Evolutionary conservation across 2,113 vertebrate species (phyloP).

Genomic region (Conger conger): DNA sequence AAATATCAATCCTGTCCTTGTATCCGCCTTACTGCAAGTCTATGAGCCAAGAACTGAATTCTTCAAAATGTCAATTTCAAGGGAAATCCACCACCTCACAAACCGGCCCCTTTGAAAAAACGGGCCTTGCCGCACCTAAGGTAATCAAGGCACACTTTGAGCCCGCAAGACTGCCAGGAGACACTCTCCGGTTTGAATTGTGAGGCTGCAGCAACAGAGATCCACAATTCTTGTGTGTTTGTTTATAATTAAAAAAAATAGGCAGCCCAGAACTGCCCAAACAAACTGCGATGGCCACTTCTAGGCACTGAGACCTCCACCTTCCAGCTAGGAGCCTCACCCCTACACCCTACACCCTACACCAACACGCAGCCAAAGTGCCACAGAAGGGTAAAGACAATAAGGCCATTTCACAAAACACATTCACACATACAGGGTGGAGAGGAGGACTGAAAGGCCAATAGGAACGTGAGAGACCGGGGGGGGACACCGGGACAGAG

Average conservation of each 20-base stretch:
- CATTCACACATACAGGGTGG: background rate
- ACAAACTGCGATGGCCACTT: background rate
- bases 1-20: background rate
- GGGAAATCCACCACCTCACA: background rate
- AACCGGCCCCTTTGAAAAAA: background rate
- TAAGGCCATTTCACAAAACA: background rate
- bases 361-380: background rate
- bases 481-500: background rate
- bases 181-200: background rate
- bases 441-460: background rate
- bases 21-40: background rate
- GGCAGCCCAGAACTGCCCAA: background rate
- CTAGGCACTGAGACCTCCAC: background rate
- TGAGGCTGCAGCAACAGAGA: background rate
- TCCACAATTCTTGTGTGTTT: background rate
- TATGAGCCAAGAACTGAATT: background rate
- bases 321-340: background rate
- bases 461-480: background rate
- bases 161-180: background rate
- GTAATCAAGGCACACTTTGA: background rate
- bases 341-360: background rate
- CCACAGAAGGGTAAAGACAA: background rate
- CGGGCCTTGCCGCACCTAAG: background rate
- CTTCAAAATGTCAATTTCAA: background rate
- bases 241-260: background rate